Conservation (phyloP, 2,797 vertebrate species). For the Enteromius anoplus region DNA sequence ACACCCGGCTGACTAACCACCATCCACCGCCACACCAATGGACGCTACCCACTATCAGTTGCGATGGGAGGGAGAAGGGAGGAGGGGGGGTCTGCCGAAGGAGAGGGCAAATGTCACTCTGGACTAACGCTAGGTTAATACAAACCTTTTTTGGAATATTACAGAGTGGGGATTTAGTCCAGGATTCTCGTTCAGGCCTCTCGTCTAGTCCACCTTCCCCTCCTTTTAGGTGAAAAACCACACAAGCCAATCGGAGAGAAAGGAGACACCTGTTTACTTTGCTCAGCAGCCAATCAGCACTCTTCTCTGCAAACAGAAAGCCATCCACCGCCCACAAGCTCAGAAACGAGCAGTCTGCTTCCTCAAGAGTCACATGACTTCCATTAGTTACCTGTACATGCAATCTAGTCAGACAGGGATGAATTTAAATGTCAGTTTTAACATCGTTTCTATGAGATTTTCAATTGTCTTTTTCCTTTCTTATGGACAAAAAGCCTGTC, state of each 20-base stretch:
- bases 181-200: slow-evolving; percentile 34
- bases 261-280: slow-evolving; percentile 61
- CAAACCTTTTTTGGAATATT: slow-evolving; percentile 64
- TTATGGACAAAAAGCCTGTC: slow-evolving; percentile 68
- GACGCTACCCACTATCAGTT: slow-evolving; percentile 63
- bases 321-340: slow-evolving; percentile 53
- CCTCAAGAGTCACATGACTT: slow-evolving; percentile 48
- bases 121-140: slow-evolving; percentile 72
- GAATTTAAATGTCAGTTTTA: slow-evolving; percentile 30
- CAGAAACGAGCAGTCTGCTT: slow-evolving; percentile 53
- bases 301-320: slow-evolving; percentile 56
- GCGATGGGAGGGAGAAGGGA: slow-evolving; percentile 60
- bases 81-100: slow-evolving; percentile 43
- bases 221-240: slow-evolving; percentile 53
- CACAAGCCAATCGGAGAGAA: slow-evolving; percentile 59
- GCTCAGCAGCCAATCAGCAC: slow-evolving; percentile 61
- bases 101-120: slow-evolving; percentile 61
- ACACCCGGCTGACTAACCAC: slow-evolving; percentile 74
- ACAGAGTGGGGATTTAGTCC: slow-evolving; percentile 54
- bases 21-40: slow-evolving; percentile 42
- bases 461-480: slow-evolving; percentile 53
- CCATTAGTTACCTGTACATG: slow-evolving; percentile 45
- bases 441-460: slow-evolving; percentile 56
- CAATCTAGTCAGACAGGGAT: slow-evolving; percentile 60
- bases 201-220: slow-evolving; percentile 54